Base-by-base conservation (phyloP, 2,888 invertebrate genomes). In the Caenorhabditis sp. region DNA sequence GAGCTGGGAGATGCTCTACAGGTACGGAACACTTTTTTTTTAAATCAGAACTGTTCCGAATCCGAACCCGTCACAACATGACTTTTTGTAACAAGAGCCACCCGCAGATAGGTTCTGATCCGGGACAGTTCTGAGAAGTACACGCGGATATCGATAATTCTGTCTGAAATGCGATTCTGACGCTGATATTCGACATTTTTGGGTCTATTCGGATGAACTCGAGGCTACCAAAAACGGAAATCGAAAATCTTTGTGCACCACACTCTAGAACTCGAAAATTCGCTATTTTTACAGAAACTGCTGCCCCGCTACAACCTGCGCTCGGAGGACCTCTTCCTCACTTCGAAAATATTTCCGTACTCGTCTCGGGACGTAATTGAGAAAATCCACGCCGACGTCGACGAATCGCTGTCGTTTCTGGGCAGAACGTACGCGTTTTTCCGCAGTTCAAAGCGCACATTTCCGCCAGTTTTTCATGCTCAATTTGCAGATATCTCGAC, bases 1-100 rank as follows among this genome's bases (percentile, higher is more conserved):
- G 92, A 93, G 61, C 92, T 95, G 77, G 93, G 93, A 11, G 89
- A 90, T 30, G 93, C 88, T 5, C 90, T 95, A 20, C 91, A 92
- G 79, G 87, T 88, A 17, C 17, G 13, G 3, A 30, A 20, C 0
- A 53, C 17, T 27, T 32, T 53, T 53, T 27, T 24, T 63, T 43
- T 26, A 26, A 39, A 43, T 41, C 13, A 24, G 1, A 20, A 56
- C 8, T 17, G 39, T 24, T 24, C 41, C 6, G 13, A 20, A 24
- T 20, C 45, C 45, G n/a, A n/a, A n/a, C n/a, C n/a, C n/a, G n/a
- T n/a, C n/a, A n/a, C n/a, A n/a, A n/a, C n/a, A n/a, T n/a, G n/a
- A n/a, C n/a, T n/a, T n/a, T n/a, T n/a, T n/a, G n/a, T n/a, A n/a
- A n/a, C n/a, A n/a, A n/a, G n/a, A n/a, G n/a, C n/a, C n/a, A n/a